Conservation (phyloP, 2,797 vertebrate genomes). For the Premnoplex brunnescens region DNA sequence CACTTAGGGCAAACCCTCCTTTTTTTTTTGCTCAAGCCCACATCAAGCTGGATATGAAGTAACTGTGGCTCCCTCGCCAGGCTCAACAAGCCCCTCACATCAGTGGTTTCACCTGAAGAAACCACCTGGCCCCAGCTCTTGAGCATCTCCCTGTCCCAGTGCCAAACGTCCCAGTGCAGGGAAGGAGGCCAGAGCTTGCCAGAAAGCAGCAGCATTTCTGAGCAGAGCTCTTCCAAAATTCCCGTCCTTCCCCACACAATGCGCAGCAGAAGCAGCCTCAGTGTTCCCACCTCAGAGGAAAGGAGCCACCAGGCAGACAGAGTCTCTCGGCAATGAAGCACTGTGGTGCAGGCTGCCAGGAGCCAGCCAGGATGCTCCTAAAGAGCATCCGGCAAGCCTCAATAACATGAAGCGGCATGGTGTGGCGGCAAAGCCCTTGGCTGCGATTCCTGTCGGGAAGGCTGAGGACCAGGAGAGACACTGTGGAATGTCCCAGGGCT, state of each 20-base stretch:
- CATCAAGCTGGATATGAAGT: not conserved
- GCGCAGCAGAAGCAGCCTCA: not conserved
- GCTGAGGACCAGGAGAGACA: not conserved
- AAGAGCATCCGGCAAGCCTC: not conserved
- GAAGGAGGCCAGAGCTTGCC: not conserved
- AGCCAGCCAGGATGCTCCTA: not conserved
- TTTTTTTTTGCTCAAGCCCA: not conserved
- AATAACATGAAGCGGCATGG: fast-evolving
- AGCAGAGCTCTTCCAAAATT: constrained; percentile 31
- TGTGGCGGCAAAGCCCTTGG: not conserved
- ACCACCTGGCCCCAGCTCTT: not conserved
- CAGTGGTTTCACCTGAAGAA: not conserved
- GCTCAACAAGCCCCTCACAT: not conserved
- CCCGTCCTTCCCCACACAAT: not conserved
- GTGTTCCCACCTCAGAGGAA: not conserved
- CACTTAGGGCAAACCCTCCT: not conserved
- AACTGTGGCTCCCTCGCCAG: not conserved
- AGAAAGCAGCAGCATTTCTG: constrained; percentile 28
- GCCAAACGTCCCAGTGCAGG: fast-evolving
- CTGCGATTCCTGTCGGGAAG: fast-evolving
- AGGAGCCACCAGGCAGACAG: not conserved
- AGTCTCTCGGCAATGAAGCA: not conserved
- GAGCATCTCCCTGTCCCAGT: not conserved
- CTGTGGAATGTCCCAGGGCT: not conserved
- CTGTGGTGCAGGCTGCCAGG: not conserved